Conservation (phyloP, 53 echinoderm and acorn worm species). For the Patiria pectinifera region DNA sequence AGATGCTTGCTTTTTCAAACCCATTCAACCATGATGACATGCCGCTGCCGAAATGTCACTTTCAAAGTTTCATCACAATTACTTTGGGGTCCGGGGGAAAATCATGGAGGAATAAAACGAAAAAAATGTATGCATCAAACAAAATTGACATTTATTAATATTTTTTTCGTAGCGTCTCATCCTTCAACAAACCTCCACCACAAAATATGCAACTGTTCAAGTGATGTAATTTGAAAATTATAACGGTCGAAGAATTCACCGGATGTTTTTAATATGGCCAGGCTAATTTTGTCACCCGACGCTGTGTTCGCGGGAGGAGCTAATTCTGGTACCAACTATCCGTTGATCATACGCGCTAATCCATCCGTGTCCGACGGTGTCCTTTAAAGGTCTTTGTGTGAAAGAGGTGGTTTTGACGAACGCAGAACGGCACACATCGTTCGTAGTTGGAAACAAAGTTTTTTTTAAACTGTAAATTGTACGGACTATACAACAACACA, state of each 20-base stretch:
- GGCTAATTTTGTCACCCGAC: neutral
- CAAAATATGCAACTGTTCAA: neutral
- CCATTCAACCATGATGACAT: too few relatives aligned
- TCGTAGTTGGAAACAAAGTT: too few relatives aligned
- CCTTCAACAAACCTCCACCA: neutral
- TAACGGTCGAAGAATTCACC: constrained; percentile 19
- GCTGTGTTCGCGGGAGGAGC: neutral
- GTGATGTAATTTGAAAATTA: neutral
- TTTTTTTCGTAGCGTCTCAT: neutral
- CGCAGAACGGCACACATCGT: too few relatives aligned
- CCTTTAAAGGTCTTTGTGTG: neutral
- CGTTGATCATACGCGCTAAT: neutral
- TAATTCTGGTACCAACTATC: neutral
- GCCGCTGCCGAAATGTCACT: too few relatives aligned
- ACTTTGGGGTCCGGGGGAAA: too few relatives aligned
- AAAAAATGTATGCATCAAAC: neutral
- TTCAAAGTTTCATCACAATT: too few relatives aligned
- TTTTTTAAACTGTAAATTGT: neutral
- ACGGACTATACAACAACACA: neutral
- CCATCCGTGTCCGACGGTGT: neutral
- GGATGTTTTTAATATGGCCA: constrained; percentile 36
- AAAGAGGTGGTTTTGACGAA: too few relatives aligned
- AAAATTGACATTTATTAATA: neutral
- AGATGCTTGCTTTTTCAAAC: too few relatives aligned
- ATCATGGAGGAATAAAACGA: neutral